Base-by-base conservation (phyloP, 2,888 invertebrate genomes). In the Bruchidius siliquastri region DNA sequence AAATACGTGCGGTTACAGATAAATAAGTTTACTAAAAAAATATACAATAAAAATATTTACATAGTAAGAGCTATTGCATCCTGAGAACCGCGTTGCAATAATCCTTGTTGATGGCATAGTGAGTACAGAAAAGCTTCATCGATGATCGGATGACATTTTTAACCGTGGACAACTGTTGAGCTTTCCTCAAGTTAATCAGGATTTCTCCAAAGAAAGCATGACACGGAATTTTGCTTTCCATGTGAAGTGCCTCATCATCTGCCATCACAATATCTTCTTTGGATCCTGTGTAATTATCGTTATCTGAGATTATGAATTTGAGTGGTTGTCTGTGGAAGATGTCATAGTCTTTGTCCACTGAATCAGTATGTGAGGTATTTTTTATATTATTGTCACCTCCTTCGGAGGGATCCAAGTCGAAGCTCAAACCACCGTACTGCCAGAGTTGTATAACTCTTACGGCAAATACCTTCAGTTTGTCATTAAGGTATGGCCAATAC, bases 391-490 rank as follows among this genome's bases (percentile, higher is more conserved):
- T 68, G 4, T 18, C 8, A 8, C 3, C 2, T 2, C 20, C 69
- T 21, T 8, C 20, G 21, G 30, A 13, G 13, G 75, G 74, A 8
- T 77, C 74, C 71, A 84, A 76, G 73, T 83, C 83, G 74, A 85
- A 86, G 73, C 83, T 85, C 10, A 90, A 84, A 0, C 90, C 91
- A 10, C 89, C 90, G 76, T 86, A 85, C 80, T 89, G 87, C 90
- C 90, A 91, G 26, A 90, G 85, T 69, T 88, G 86, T 75, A 87
- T 84, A 26, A 88, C 84, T 78, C 90, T 85, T 0, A 88, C 85
- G 68, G 90, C 89, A 80, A 90, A 90, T 21, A 88, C 80, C 21
- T 88, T 80, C 75, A 88, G 85, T 8, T 84, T 79, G 0, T 82
- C 77, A n/a, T 88, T 88, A 72, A 90, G 85, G 26, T 82, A 83